phyloP scores from a whole-genome alignment of 2,113 vertebrate species.

The Phylloscopus trochilus region DNA sequence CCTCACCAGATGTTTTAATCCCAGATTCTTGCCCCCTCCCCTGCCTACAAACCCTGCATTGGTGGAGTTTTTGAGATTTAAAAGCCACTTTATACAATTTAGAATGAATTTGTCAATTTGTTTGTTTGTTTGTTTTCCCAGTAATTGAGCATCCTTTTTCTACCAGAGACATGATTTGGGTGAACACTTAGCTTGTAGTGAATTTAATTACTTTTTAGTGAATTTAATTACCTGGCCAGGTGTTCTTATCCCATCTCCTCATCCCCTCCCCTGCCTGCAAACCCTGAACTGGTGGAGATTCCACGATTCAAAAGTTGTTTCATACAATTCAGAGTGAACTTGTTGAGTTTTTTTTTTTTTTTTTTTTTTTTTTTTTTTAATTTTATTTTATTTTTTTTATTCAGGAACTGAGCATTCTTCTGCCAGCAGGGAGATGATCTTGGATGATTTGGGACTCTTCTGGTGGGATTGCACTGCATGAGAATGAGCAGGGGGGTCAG shows the following conservation, averaged over 20 bases:
- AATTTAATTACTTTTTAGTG: constrained; percentile 54
- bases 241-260: too few relatives aligned
- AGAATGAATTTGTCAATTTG: background rate
- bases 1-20: background rate
- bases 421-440: background rate
- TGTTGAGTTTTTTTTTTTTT: background rate
- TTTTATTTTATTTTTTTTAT: background rate
- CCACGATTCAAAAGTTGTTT: background rate
- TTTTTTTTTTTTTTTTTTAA: background rate
- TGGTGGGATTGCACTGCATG: background rate
- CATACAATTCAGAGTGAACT: background rate
- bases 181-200: background rate
- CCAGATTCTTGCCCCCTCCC: fast-evolving
- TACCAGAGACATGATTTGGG: background rate
- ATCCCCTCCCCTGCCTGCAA: background rate
- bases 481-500: background rate
- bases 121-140: background rate
- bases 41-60: background rate
- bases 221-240: constrained; percentile 34
- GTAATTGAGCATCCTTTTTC: background rate
- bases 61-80: background rate
- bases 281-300: too few relatives aligned
- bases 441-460: fast-evolving
- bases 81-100: background rate
- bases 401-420: constrained; percentile 13